These are phyloP conservation scores for Mesochorus sp. DNA, from an alignment of 2,888 invertebrate species.

Conservation along the genomic window DNA sequence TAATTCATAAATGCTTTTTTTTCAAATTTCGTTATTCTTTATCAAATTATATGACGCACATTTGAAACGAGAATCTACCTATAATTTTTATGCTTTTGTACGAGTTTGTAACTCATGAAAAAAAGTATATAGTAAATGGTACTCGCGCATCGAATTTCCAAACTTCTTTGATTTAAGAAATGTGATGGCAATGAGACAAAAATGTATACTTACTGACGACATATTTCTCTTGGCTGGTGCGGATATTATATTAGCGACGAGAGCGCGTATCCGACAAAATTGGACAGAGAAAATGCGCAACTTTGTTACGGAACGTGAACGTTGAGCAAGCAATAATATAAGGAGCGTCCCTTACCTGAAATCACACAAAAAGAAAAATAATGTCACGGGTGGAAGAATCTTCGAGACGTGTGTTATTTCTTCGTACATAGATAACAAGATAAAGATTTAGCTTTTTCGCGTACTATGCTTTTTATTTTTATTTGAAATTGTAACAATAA, in stretches of 20 bases:
- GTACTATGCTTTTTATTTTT: neutral
- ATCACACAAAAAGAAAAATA: conserved; percentile 30
- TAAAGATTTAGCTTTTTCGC: neutral
- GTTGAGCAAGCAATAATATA: no score
- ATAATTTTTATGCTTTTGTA: no score
- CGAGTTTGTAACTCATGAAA: no score
- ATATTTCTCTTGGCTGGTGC: neutral
- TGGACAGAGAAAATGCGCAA: conserved; percentile 12
- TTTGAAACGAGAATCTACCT: no score
- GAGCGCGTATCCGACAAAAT: conserved; percentile 12
- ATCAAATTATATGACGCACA: neutral
- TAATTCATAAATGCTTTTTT: neutral
- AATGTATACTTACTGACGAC: conserved; percentile 6
- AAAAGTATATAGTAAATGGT: no score
- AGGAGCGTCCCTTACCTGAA: conserved; percentile 58
- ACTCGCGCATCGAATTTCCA: neutral
- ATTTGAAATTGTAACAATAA: neutral
- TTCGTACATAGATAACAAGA: conserved; percentile 24
- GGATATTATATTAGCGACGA: conserved; percentile 12
- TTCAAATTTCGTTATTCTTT: neutral
- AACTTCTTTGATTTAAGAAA: neutral
- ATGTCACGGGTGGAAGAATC: neutral
- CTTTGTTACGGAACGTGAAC: no score
- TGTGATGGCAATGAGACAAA: neutral
- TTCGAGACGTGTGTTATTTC: neutral